Evolutionary conservation across 2,797 vertebrate species (phyloP), one percentile per base, ranked within the genome.

Genomic region (Hipposideros larvatus): DNA sequence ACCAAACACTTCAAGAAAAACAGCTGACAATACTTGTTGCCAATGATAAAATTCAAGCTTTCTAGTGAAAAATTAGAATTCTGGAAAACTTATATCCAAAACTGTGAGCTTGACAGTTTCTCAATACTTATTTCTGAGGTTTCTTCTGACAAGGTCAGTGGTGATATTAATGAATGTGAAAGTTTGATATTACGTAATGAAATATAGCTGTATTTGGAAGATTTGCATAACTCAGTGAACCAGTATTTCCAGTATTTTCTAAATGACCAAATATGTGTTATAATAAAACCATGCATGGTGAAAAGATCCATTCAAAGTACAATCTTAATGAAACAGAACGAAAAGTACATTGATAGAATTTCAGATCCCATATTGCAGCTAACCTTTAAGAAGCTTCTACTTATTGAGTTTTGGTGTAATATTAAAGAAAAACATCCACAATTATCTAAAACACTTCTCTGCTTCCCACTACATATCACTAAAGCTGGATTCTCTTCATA

Each of bases 41-140:
- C 16, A 87, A 59, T 43, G 26, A 79, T 68, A 88, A 95, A 91
- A 87, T 24, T 65, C 55, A 57, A 78, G 22, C 53, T 93, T 91
- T 91, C 26, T 80, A 96, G 59, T 68, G 82, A 95, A 59, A 43
- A 96, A 85, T 43, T 16, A 46, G 16, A 95, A 88, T 51, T 88
- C 71, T 85, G 61, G 37, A 93, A 84, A 94, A 59, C 14, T 31
- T 92, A 34, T 26, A 85, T 34, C 46, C 28, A 94, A 26, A 11
- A 57, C n/a, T 55, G 18, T 83, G 34, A 89, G n/a, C 4, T 46
- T 79, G 63, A 92, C 46, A 92, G 66, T 48, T 90, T 66, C 26
- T 82, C 28, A 91, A 41, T 46, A 78, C 18, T 96, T 68, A 82
- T 79, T 96, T 75, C 41, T 24, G 37, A 37, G 53, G 41, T 55